These are phyloP conservation scores for Leucoma salicis DNA, from an alignment of 2,888 invertebrate species.

Conservation along the genomic window DNA sequence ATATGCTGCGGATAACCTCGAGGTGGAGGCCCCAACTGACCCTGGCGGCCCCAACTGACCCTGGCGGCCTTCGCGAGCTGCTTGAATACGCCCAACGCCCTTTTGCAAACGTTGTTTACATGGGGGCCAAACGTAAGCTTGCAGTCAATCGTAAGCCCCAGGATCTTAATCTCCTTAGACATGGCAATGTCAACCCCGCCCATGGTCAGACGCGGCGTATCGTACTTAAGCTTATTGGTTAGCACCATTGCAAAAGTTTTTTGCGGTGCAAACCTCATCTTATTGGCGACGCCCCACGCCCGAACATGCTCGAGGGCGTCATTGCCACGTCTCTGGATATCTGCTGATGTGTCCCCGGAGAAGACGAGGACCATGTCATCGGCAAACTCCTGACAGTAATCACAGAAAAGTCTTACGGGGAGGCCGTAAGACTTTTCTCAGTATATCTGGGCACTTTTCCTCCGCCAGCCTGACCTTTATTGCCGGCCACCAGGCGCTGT, in stretches of 20 bases:
- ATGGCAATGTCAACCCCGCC: no score
- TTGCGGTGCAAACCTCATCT: no score
- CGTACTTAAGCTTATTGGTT: no score
- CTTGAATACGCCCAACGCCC: background rate
- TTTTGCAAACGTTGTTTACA: background rate
- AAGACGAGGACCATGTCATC: constrained; percentile 9
- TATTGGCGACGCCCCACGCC: background rate
- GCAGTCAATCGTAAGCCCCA: background rate
- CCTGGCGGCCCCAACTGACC: no score
- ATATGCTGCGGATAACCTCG: background rate
- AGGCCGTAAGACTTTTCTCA: constrained; percentile 2
- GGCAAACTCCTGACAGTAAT: constrained; percentile 5
- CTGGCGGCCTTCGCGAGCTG: background rate
- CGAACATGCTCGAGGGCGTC: background rate
- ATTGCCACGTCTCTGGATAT: background rate
- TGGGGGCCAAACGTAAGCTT: background rate
- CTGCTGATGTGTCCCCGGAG: background rate
- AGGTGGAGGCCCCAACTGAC: background rate
- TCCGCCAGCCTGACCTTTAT: no score
- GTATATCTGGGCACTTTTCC: background rate
- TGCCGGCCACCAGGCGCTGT: no score
- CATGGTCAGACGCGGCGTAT: no score
- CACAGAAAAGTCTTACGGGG: constrained; percentile 4
- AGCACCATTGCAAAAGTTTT: no score
- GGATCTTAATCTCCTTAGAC: background rate